Evolutionary conservation across 2,797 vertebrate genomes (phyloP), one percentile per base, ranked within the genome.

Genomic region (Arrhamphus sclerolepis): DNA sequence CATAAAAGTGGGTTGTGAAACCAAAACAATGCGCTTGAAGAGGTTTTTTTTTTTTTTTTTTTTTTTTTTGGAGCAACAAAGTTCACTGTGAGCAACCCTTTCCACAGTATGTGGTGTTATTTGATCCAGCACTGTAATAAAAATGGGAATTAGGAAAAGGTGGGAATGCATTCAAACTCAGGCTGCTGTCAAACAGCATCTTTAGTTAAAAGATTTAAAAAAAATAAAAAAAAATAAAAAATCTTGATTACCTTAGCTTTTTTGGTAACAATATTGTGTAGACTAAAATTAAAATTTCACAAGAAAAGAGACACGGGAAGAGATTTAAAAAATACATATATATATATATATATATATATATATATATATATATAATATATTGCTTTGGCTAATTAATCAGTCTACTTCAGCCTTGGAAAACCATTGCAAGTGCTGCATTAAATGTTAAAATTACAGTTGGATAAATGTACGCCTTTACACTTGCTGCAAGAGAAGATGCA

Each of bases 401-500:
- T 70, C 48, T 21, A n/a, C 56, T 77, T 60, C 26, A 38, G 56
- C 29, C 40, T 79, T 52, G 57, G 72, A 62, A 72, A 86, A 46
- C n/a, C 75, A 42, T 59, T 66, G 62, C 43, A 59, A 75, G 64
- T 68, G 78, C 34, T 81, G 80, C 75, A 84, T 87, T 66, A 78
- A 83, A 67, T 75, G 74, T 66, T 66, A 77, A 84, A 82, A 87
- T 88, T 84, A 87, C 84, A 84, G 83, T 86, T 75, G 80, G 76
- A 70, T 84, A 82, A 84, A 89, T 87, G 75, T 87, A 87, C 72
- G 66, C 62, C 80, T 78, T 64, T 62, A 70, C 72, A 77, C 74
- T 78, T 57, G 53, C 77, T 84, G 83, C 86, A 86, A 87, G 87
- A 89, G 84, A 74, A 69, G 70, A 72, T 61, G 55, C 79, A 73